Base-by-base conservation (phyloP, 23 tunicate genomes). In the Botrylloides violaceus region DNA sequence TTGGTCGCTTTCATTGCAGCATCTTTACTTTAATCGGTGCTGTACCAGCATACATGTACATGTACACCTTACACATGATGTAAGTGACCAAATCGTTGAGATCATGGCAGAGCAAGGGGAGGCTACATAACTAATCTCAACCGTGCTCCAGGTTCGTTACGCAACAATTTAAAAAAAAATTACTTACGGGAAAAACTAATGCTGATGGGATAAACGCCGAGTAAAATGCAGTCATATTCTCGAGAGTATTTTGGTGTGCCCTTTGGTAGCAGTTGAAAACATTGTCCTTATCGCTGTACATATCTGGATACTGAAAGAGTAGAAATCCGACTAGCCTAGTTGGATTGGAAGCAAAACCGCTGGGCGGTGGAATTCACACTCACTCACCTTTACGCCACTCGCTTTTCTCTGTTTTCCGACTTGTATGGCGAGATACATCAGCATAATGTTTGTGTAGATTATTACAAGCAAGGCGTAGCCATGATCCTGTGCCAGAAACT, bases 211-310 rank as follows among this genome's bases (percentile, higher is more conserved):
- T 65, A 38, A 65, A 65, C 71, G 31, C 12, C 19, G 71, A 33
- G 1, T 65, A 64, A 62, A 92, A 80, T 15, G 64, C 0, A 19
- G 94, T 83, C 0, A 86, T 27, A 31, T 71, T 63, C 61, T 92
- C 98, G n/a, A 92, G 75, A n/a, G 98, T 92, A 55, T 92, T 92
- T 61, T 92, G 98, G 64, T 92, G 98, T 43, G 94, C 98, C 58
- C 98, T 58, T 49, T 92, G 94, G 48, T 80, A 60, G 50, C 98
- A 92, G 81, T 92, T 92, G 80, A 92, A 92, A 31, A 77, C 34
- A 34, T 76, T 29, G 1, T 72, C 66, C 23, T 77, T 64, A 21
- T 79, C 78, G 65, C 87, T 80, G 77, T 92, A 92, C 94, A 92
- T 80, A n/a, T 83, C 76, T 23, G 98, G 98, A 64, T 86, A 86